Base-by-base conservation (phyloP, 2,888 invertebrate genomes). In the Mythimna loreyi region DNA sequence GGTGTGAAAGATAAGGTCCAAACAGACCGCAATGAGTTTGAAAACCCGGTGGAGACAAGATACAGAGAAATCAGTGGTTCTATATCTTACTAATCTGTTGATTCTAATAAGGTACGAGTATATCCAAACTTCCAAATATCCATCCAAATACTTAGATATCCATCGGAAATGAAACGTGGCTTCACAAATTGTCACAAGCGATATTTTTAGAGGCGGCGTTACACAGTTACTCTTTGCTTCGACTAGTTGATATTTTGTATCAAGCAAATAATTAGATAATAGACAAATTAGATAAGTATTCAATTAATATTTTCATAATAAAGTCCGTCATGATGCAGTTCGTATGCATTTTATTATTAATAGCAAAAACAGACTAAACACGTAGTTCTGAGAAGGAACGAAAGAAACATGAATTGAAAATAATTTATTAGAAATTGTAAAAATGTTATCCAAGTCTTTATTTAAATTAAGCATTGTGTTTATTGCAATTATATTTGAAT, bases 181-280 rank as follows among this genome's bases (percentile, higher is more conserved):
- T 30, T 53, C 53, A 28, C 4, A 1, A 30, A 28, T 28, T 21
- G 33, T 47, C 21, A 23, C 6, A 19, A 28, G n/a, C n/a, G 3
- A 58, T 33, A 33, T 52, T 45, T 3, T 25, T 43, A 40, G 30
- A 61, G 8, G 52, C 23, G 19, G 52, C 57, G 52, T 30, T 25
- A 36, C 23, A 59, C 28, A 58, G 56, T 45, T 28, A 60, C 25
- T 33, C 33, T 75, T 74, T 62, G 68, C 63, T 83, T 81, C 45
- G 67, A 70, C 79, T 74, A 69, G 70, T 71, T 57, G 57, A 58
- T 75, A 79, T 68, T 78, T 82, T 80, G 78, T 84, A 81, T 81
- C 81, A 83, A 86, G 84, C 85, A 85, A 85, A 83, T 84, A 84
- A 78, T 75, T 86, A 87, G 77, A 74, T 75, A 70, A 75, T 78